Evolutionary conservation across 2,113 vertebrate genomes (phyloP).

Genomic region (Macaca fascicularis): T2T-MFA8v1.1 NC_088391.1:63570001-63570500

Average conservation of each 20-base stretch:
- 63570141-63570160: not conserved
- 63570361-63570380: slow-evolving; percentile 16
- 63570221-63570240: not conserved
- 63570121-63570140: slow-evolving; percentile 26
- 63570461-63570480: not conserved
- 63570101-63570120: not conserved
- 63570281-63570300: slow-evolving; percentile 15
- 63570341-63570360: not conserved
- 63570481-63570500: not conserved
- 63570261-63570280: slow-evolving; percentile 41
- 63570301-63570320: slow-evolving; percentile 26
- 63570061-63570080: not conserved
- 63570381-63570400: not conserved
- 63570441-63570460: not conserved
- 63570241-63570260: not conserved
- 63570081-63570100: not conserved
- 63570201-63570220: not conserved
- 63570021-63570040: not conserved
- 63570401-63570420: not conserved
- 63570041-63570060: slow-evolving; percentile 48
- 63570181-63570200: not conserved
- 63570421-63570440: slow-evolving; percentile 1
- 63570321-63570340: not conserved
- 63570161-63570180: too few species aligned
- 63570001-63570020: not conserved